Conservation (phyloP, 2,888 invertebrate species). For the Gonocerus acuteangulatus region DNA sequence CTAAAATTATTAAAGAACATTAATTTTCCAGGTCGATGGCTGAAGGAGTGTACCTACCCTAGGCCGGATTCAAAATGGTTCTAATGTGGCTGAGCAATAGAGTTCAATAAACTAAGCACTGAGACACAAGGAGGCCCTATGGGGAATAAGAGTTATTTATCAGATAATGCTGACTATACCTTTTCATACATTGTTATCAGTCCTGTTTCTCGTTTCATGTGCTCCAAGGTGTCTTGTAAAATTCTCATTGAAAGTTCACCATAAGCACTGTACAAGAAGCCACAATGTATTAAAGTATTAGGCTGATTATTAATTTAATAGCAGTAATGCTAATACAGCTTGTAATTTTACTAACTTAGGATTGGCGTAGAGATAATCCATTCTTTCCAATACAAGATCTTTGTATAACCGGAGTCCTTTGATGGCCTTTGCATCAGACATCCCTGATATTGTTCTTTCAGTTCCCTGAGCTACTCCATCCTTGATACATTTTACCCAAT, state of each 20-base stretch:
- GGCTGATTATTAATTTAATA: neutral
- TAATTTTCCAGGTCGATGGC: too few relatives aligned
- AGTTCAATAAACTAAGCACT: too few relatives aligned
- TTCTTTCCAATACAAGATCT: constrained; percentile 59
- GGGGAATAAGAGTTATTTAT: too few relatives aligned
- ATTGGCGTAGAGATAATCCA: constrained; percentile 65
- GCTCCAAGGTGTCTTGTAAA: constrained; percentile 84
- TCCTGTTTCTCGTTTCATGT: constrained; percentile 64
- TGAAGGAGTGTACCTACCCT: too few relatives aligned
- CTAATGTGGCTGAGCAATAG: too few relatives aligned
- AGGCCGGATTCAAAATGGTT: too few relatives aligned
- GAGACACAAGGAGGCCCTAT: too few relatives aligned
- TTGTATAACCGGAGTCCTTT: constrained; percentile 40
- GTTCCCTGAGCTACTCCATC: constrained; percentile 79
- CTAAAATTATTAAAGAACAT: constrained; percentile 48
- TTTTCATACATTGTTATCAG: constrained; percentile 23
- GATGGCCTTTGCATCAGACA: constrained; percentile 66
- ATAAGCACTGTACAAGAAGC: too few relatives aligned
- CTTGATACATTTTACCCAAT: constrained; percentile 88
- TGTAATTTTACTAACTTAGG: constrained; percentile 54
- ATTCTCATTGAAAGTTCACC: constrained; percentile 81
- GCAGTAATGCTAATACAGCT: neutral
- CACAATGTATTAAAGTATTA: constrained; percentile 29
- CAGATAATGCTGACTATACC: too few relatives aligned
- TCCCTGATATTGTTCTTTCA: constrained; percentile 68